Evolutionary conservation across 2,888 invertebrate species (phyloP), one percentile per base, ranked within the genome.

Genomic region (Agrochola circellaris): DNA sequence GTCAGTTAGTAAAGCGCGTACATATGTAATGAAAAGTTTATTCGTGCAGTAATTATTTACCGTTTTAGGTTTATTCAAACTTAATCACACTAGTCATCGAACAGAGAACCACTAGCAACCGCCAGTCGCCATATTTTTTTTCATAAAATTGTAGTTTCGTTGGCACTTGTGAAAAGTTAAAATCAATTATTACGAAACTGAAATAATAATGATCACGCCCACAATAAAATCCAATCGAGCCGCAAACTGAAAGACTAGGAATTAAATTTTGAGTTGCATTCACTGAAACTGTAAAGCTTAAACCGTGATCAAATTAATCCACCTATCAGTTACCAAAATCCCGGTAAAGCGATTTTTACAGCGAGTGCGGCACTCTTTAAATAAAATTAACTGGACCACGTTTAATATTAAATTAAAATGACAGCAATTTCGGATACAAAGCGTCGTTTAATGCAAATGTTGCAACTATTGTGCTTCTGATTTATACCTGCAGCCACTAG

Each of bases 381-480:
- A 90, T 88, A 89, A 90, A 90, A 92, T 91, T 88, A 89, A 90
- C 87, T 85, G 86, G 65, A 61, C 87, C 87, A 87, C 87, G 81
- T 87, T 91, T 88, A 83, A 83, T 81, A 93, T 93, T 93, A 93
- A 93, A 94, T 93, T 93, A 93, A 92, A 92, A 90, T 91, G 89
- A 91, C 91, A 91, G 89, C 90, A 90, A 93, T 93, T 93, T 92
- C 81, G 89, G 89, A 83, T 89, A 91, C 89, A 89, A 89, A 91
- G 89, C 89, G 87, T 84, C 87, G 88, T 85, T 92, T 91, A 93
- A 93, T 93, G 94, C 92, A 94, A 94, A 94, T 93, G 82, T 82
- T 88, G 88, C 90, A 91, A 91, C 92, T 93, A 93, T 94, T 92
- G 90, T 91, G 83, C 78, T 73, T 45, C 78, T 93, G 93, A 94